Percentiles rank a stretch among this genome's conserved stretches.
Conservation (phyloP, 2,113 vertebrate genomes). For the Tenrec ecaudatus region DNA sequence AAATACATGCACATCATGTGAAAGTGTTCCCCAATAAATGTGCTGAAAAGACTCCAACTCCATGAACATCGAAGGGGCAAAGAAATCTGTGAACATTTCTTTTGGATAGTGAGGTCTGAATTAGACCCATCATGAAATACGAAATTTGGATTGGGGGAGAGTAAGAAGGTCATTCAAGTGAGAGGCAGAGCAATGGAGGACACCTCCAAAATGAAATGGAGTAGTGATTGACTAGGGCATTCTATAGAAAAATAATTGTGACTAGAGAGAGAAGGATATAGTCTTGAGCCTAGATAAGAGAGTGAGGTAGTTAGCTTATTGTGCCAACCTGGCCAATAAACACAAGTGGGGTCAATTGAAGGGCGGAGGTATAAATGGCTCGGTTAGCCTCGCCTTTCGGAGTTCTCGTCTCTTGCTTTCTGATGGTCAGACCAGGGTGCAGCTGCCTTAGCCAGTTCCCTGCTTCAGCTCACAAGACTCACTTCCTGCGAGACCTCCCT, state of each 20-base stretch:
- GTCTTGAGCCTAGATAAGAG: background rate
- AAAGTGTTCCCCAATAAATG: background rate
- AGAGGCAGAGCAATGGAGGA: background rate
- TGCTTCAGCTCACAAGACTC: no score
- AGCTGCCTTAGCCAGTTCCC: no score
- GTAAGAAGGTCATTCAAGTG: background rate
- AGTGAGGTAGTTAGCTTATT: no score
- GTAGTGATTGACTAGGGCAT: background rate
- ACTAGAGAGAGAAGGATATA: background rate
- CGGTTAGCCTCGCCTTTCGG: no score
- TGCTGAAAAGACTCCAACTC: background rate
- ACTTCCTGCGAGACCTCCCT: no score
- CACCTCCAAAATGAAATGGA: accelerated
- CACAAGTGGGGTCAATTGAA: no score
- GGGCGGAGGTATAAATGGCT: no score
- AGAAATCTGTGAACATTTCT: background rate
- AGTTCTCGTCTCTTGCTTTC: no score
- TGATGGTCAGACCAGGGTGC: no score
- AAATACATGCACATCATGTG: background rate
- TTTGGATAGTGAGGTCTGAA: background rate
- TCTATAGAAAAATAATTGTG: background rate
- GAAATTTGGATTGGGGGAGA: background rate
- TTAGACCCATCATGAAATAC: background rate
- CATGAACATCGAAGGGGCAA: background rate
- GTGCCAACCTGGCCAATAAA: no score